Percentiles rank a stretch among this genome's conserved stretches.
phyloP scores from a whole-genome alignment of 2,113 vertebrate genomes.

The Riparia riparia region DNA sequence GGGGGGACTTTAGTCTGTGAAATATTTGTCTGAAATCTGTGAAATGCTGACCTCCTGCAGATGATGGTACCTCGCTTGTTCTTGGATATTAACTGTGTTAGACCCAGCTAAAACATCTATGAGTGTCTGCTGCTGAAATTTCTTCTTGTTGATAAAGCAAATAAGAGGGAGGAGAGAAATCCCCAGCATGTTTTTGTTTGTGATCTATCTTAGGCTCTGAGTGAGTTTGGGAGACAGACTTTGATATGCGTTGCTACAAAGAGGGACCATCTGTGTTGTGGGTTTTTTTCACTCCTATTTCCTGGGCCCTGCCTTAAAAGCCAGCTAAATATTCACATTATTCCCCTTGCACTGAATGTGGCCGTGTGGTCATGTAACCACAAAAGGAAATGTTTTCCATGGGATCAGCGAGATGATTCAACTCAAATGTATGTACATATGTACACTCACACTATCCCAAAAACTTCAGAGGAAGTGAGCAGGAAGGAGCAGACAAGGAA shows the following conservation, averaged over 20 bases:
- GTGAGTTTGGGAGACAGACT: not conserved
- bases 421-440: not conserved
- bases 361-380: not conserved
- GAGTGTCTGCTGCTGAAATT: not conserved
- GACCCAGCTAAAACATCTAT: not conserved
- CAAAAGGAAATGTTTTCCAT: slow-evolving; percentile 45
- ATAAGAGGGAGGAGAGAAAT: not conserved
- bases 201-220: not conserved
- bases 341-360: not conserved
- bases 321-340: not conserved
- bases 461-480: not conserved
- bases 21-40: not conserved
- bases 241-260: not conserved
- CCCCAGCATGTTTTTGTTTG: not conserved
- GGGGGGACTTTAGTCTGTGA: not conserved
- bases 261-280: not conserved
- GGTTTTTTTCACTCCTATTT: fast-evolving
- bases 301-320: not conserved
- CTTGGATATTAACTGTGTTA: not conserved
- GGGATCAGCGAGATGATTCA: slow-evolving; percentile 24
- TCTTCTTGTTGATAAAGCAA: not conserved
- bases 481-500: fast-evolving
- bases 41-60: not conserved
- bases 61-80: not conserved
- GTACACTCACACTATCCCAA: not conserved